Conservation (phyloP, 2,888 invertebrate genomes). For the Dryomyza anilis region DNA sequence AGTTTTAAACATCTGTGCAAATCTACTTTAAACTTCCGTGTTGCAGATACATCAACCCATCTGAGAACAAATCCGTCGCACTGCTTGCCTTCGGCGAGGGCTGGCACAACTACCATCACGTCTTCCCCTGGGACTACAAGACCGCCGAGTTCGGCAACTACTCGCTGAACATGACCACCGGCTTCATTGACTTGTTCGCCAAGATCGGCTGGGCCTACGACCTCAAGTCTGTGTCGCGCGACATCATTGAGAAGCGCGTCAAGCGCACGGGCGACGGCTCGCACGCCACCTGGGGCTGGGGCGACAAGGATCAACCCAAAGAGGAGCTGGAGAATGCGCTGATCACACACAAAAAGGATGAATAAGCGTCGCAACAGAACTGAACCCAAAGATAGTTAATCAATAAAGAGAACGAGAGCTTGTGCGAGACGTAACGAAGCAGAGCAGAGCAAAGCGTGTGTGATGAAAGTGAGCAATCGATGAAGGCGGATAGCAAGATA, state of each 20-base stretch:
- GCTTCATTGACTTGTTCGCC: constrained; percentile 80
- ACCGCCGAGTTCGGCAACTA: constrained; percentile 79
- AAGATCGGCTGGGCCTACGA: constrained; percentile 88
- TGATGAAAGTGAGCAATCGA: background rate
- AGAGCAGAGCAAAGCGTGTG: background rate
- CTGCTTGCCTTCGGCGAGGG: constrained; percentile 73
- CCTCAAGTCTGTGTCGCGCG: constrained; percentile 76
- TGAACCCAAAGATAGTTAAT: constrained; percentile 13
- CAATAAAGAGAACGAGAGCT: background rate
- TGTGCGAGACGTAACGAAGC: background rate
- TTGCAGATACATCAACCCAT: constrained; percentile 68
- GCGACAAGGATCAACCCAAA: constrained; percentile 70
- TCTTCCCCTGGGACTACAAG: constrained; percentile 86
- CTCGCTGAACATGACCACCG: constrained; percentile 74
- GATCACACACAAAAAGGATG: constrained; percentile 66
- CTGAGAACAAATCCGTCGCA: constrained; percentile 70
- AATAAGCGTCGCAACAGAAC: constrained; percentile 55
- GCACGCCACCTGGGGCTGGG: constrained; percentile 82
- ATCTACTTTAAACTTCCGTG: background rate
- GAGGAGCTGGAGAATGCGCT: constrained; percentile 66
- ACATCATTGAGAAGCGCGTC: constrained; percentile 72
- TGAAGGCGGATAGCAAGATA: background rate
- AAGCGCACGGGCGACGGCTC: constrained; percentile 76
- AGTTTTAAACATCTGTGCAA: background rate
- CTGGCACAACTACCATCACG: constrained; percentile 86